Evolutionary conservation across 2,797 vertebrate species (phyloP).

Genomic region (Scolopax rusticola): DNA sequence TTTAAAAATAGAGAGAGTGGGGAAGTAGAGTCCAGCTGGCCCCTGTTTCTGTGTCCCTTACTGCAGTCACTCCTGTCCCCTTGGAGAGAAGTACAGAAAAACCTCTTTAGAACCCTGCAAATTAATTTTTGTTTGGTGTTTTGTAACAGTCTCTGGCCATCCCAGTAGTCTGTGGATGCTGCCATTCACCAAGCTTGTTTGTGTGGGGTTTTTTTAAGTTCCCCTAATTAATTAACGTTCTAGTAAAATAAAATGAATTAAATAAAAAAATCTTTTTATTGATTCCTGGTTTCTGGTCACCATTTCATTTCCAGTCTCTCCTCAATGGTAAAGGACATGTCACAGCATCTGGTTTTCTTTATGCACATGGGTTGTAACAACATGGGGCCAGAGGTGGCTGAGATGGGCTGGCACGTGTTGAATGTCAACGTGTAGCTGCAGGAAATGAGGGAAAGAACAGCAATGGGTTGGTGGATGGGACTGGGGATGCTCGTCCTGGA

Average conservation of each 20-base stretch:
- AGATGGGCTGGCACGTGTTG: neutral
- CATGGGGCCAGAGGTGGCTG: neutral
- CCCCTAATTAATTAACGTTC: too few species aligned
- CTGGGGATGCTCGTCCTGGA: neutral
- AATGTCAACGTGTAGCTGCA: accelerated
- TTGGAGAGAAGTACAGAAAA: neutral
- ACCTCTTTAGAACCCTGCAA: neutral
- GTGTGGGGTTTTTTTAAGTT: accelerated
- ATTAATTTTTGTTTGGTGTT: neutral
- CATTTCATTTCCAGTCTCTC: neutral
- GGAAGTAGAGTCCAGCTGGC: neutral
- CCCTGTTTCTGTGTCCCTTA: neutral
- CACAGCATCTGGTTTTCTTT: neutral
- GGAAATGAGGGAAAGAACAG: neutral
- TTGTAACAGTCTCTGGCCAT: neutral
- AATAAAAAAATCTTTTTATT: too few species aligned
- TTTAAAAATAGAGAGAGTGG: neutral
- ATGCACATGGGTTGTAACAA: neutral
- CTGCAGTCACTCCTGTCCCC: neutral
- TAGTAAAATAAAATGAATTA: neutral
- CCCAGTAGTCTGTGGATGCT: neutral
- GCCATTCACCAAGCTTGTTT: neutral
- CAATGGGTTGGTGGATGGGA: neutral
- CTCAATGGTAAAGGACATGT: too few species aligned
- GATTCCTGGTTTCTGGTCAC: neutral